Conservation (phyloP, 2,113 vertebrate species). For the Ceyx margarethae region DNA sequence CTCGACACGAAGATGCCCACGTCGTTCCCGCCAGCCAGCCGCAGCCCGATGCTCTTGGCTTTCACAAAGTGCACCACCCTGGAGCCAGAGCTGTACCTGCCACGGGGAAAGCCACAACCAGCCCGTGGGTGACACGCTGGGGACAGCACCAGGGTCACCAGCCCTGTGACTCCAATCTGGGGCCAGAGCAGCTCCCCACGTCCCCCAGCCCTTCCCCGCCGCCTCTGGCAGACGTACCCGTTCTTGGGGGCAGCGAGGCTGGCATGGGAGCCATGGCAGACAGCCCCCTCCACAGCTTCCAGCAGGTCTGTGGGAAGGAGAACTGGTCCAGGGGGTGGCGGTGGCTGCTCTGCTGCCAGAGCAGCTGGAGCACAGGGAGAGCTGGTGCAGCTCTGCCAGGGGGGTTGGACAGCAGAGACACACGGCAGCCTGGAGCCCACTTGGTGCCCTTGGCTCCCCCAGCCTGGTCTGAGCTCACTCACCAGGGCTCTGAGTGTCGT, state of each 20-base stretch:
- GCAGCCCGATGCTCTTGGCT: slow-evolving; percentile 84
- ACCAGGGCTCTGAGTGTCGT: neutral
- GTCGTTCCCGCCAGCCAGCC: slow-evolving; percentile 90
- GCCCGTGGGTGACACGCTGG: fast-evolving
- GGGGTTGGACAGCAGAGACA: neutral
- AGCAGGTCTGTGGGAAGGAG: slow-evolving; percentile 37
- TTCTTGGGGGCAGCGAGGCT: neutral
- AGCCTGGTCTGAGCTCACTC: neutral
- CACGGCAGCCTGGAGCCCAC: neutral
- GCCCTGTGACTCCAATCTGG: neutral
- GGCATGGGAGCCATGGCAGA: neutral
- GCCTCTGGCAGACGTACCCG: neutral
- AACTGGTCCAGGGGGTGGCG: neutral
- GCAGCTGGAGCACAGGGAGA: neutral
- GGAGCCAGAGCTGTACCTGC: slow-evolving; percentile 83
- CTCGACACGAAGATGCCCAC: slow-evolving; percentile 93
- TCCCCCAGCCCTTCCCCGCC: neutral
- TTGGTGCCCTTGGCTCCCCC: neutral
- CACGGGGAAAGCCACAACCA: fast-evolving
- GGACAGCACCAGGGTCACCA: neutral
- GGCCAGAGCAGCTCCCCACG: fast-evolving
- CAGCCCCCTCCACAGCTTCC: neutral
- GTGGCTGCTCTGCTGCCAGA: fast-evolving
- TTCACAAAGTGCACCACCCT: slow-evolving; percentile 82
- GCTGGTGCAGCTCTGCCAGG: fast-evolving